Conservation (phyloP, 2,888 invertebrate genomes). For the Orthosia cruda region DNA sequence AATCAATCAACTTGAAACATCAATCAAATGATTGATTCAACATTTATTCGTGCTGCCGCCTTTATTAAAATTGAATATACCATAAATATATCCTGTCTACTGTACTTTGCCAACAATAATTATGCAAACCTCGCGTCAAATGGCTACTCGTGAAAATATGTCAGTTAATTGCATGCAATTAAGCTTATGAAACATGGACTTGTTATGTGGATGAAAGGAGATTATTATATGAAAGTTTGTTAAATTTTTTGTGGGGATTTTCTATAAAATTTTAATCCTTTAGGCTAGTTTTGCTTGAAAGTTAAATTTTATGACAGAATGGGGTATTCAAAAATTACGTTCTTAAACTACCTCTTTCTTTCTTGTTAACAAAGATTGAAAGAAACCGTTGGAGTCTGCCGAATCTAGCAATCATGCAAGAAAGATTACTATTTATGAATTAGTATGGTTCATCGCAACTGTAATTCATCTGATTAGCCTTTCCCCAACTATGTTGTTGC, state of each 20-base stretch:
- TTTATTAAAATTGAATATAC: conserved; percentile 21
- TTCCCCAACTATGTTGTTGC: too few relatives aligned
- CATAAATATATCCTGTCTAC: conserved; percentile 7
- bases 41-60: conserved; percentile 1
- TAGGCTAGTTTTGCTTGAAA: neutral
- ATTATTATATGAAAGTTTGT: conserved; percentile 22
- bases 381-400: too few relatives aligned
- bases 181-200: conserved; percentile 52
- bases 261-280: neutral
- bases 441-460: too few relatives aligned
- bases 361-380: too few relatives aligned
- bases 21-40: conserved; percentile 32
- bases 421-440: too few relatives aligned
- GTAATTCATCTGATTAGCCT: too few relatives aligned
- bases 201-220: conserved; percentile 43
- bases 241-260: neutral
- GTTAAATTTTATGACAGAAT: neutral
- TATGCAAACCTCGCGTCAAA: conserved; percentile 69
- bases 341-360: neutral
- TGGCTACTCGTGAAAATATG: conserved; percentile 67
- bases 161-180: conserved; percentile 68
- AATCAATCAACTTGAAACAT: conserved; percentile 35
- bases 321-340: neutral
- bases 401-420: too few relatives aligned
- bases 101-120: conserved; percentile 63